Evolutionary conservation across 2,113 vertebrate species (phyloP).

Genomic region (Vanacampus margaritifer): DNA sequence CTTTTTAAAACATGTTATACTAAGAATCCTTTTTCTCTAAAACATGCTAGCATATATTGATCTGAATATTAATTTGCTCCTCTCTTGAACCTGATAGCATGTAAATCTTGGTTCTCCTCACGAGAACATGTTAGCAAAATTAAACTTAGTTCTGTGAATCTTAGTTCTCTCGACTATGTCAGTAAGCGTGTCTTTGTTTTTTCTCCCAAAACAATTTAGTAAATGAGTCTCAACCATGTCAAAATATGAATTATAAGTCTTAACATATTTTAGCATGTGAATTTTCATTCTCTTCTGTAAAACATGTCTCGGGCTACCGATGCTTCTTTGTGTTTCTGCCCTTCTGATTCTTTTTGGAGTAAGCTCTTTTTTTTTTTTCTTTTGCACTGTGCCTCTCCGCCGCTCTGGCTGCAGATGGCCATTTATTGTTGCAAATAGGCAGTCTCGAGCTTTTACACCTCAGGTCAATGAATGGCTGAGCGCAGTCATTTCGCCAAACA

Average conservation of each 20-base stretch:
- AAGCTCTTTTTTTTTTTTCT: conserved; percentile 51
- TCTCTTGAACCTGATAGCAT: no score
- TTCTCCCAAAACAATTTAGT: no score
- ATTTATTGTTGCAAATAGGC: conserved; percentile 80
- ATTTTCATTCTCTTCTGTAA: no score
- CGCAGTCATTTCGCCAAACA: conserved; percentile 79
- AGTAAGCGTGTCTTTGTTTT: no score
- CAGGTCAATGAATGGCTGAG: conserved; percentile 79
- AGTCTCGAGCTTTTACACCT: conserved; percentile 77
- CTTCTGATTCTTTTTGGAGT: conserved; percentile 41
- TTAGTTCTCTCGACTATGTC: not conserved
- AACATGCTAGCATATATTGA: not conserved
- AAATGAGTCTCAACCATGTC: no score
- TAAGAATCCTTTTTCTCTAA: not conserved
- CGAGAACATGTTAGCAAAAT: not conserved
- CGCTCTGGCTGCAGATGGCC: conserved; percentile 72
- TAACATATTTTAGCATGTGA: no score
- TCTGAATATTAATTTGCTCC: not conserved
- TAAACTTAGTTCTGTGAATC: no score
- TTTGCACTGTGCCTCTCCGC: conserved; percentile 43
- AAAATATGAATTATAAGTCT: no score
- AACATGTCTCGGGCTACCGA: not conserved
- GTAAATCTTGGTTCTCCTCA: no score
- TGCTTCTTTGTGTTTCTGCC: conserved; percentile 31
- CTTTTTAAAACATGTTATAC: not conserved